Evolutionary conservation across 2,113 vertebrate genomes (phyloP).

Genomic region (Ctenodactylus gundi): DNA sequence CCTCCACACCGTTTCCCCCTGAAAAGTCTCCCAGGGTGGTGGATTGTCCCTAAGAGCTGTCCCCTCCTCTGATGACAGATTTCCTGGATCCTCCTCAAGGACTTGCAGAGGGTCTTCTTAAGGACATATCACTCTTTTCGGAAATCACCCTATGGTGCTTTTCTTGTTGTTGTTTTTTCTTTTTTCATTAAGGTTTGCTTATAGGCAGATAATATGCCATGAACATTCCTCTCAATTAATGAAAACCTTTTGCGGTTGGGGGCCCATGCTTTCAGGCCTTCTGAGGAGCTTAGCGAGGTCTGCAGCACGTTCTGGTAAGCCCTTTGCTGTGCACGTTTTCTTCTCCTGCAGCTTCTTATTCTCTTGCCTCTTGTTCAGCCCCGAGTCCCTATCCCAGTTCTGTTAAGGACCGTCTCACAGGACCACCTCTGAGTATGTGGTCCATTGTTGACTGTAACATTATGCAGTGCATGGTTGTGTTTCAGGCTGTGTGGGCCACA

Average conservation of each 20-base stretch:
- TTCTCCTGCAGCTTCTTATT: background rate
- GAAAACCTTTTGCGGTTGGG: background rate
- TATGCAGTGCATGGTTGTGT: background rate
- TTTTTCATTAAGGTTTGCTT: background rate
- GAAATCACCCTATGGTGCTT: background rate
- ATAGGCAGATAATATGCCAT: background rate
- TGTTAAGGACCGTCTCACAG: fast-evolving
- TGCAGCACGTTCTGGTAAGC: background rate
- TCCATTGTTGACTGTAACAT: background rate
- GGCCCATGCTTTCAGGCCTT: background rate
- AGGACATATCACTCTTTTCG: background rate
- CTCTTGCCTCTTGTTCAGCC: background rate
- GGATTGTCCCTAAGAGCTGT: too few species aligned
- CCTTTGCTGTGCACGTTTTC: background rate
- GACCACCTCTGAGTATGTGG: background rate
- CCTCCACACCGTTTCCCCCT: background rate
- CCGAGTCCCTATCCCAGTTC: too few species aligned
- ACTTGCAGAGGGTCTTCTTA: background rate
- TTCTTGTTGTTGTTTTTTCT: background rate
- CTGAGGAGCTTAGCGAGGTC: background rate
- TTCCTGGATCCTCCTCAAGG: background rate
- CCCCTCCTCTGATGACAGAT: background rate
- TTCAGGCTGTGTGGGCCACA: background rate
- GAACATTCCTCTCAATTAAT: background rate
- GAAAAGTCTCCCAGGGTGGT: background rate